phyloP scores from a whole-genome alignment of 2,113 vertebrate species.

The Cichladusa arquata region DNA sequence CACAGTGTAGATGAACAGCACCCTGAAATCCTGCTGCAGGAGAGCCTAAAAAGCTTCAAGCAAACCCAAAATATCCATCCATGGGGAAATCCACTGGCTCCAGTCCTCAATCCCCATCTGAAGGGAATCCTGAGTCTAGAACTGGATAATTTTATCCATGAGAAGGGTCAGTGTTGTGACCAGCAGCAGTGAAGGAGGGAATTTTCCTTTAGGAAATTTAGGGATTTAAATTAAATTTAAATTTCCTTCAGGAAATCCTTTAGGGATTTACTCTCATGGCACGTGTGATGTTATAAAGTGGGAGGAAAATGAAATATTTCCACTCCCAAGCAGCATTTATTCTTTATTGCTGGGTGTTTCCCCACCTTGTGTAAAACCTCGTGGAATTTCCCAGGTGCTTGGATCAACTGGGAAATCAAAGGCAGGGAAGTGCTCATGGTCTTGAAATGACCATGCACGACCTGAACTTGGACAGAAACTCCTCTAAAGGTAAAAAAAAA shows the following conservation, averaged over 20 bases:
- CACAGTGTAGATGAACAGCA: fast-evolving
- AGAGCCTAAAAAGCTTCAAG: background rate
- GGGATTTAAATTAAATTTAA: no score
- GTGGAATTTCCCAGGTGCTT: background rate
- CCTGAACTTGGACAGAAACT: background rate
- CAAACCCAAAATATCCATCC: background rate
- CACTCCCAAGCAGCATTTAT: background rate
- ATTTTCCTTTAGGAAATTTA: no score
- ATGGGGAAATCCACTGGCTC: background rate
- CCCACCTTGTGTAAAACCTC: fast-evolving
- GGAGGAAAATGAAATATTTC: background rate
- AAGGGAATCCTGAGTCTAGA: background rate
- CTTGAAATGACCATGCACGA: background rate
- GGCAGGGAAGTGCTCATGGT: background rate
- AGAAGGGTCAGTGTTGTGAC: fast-evolving
- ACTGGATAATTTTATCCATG: background rate
- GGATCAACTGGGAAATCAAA: background rate
- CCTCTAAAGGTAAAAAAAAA: background rate
- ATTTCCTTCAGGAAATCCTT: no score
- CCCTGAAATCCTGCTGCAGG: background rate
- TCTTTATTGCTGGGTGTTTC: background rate
- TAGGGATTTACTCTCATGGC: background rate
- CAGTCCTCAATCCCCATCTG: background rate
- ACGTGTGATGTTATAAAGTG: fast-evolving
- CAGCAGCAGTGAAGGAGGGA: background rate